Evolutionary conservation across 2,797 vertebrate species (phyloP).

Genomic region (Mormyrus hasselquistii): DNA sequence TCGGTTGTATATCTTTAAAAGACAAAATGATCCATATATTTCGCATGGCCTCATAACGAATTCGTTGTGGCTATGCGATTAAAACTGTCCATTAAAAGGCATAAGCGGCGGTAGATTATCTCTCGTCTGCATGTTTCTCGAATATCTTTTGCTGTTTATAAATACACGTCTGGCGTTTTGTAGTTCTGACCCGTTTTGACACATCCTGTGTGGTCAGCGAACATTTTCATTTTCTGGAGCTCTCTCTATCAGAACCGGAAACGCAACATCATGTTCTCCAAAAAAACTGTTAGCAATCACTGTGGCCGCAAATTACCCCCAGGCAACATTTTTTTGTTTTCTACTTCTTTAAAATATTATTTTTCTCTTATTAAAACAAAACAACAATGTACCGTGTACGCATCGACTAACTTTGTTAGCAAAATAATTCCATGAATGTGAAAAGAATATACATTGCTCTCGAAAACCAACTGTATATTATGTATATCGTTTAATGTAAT

Average conservation of each 20-base stretch:
- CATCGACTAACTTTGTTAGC: constrained; percentile 4
- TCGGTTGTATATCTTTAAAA: not conserved
- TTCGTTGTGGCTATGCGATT: not conserved
- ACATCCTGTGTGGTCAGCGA: constrained; percentile 41
- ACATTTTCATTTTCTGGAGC: constrained; percentile 29
- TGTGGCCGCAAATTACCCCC: constrained; percentile 17
- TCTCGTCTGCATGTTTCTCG: not conserved
- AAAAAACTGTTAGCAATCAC: constrained; percentile 30
- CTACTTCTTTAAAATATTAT: not conserved
- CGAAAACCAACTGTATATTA: not conserved
- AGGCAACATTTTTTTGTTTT: not conserved
- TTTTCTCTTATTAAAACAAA: not conserved
- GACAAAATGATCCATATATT: not conserved
- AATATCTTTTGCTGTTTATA: not conserved
- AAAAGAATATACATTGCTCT: not conserved
- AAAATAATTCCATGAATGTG: not conserved
- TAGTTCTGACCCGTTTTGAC: constrained; percentile 40
- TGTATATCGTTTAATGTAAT: not conserved
- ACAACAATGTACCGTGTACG: not conserved
- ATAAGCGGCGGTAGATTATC: not conserved
- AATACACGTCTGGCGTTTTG: constrained; percentile 17
- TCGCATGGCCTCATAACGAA: not conserved
- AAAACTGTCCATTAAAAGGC: not conserved
- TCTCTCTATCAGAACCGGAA: constrained; percentile 37
- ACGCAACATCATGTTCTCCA: constrained; percentile 29